These are phyloP conservation scores for Microcebus griseorufus DNA, from an alignment of 2,113 vertebrate species.

Conservation along the genomic window DNA sequence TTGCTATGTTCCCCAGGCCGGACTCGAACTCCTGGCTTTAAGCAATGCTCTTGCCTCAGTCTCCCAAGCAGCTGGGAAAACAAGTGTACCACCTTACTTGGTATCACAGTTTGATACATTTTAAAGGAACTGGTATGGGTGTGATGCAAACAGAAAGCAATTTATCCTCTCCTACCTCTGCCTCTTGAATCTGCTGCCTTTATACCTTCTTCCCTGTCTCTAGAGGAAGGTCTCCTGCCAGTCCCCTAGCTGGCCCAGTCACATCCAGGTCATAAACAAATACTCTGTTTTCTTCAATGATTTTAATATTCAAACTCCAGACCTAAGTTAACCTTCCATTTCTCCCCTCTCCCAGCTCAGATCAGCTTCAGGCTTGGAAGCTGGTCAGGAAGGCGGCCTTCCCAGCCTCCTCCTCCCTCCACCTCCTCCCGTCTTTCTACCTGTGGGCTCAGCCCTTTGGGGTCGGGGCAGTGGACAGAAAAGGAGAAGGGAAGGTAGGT, in stretches of 20 bases:
- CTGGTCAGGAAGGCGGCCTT: background rate
- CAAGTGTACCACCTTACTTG: background rate
- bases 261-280: constrained; percentile 20
- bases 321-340: background rate
- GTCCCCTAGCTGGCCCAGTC: background rate
- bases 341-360: background rate
- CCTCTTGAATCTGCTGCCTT: background rate
- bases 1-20: background rate
- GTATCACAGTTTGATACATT: background rate
- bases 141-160: background rate
- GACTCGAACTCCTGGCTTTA: background rate
- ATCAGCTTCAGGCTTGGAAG: background rate
- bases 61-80: background rate
- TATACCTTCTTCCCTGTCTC: background rate
- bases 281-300: background rate
- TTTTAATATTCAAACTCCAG: background rate
- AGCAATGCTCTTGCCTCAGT: background rate
- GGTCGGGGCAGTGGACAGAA: background rate
- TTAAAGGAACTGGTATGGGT: background rate
- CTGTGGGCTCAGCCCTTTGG: background rate
- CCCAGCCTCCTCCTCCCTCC: background rate
- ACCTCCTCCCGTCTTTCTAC: background rate
- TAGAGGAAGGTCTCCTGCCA: background rate
- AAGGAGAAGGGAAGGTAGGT: background rate
- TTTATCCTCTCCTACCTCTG: background rate